Percentiles rank a stretch among this genome's conserved stretches.
Conservation (phyloP, 2,113 vertebrate species). For the Pseudorectes ferrugineus region DNA sequence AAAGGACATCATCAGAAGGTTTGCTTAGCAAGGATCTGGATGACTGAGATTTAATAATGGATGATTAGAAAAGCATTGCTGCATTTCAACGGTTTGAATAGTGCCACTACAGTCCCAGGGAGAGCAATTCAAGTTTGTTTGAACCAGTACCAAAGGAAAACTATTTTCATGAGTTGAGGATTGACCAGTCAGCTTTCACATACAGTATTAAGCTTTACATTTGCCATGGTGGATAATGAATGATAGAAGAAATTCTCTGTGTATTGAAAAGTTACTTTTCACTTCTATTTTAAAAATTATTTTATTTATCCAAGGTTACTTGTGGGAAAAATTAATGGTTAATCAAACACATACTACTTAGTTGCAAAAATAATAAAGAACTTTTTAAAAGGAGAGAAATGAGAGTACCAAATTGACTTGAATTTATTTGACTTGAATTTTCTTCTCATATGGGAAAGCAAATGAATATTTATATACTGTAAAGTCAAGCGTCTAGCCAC, state of each 20-base stretch:
- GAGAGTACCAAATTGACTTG: background rate
- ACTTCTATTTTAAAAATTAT: background rate
- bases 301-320: background rate
- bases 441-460: background rate
- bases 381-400: background rate
- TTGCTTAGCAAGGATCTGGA: background rate
- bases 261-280: background rate
- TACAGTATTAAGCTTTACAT: background rate
- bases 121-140: background rate
- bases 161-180: background rate
- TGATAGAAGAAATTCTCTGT: background rate
- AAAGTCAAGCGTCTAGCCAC: constrained; percentile 30
- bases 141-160: background rate
- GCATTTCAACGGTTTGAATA: background rate
- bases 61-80: background rate
- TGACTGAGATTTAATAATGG: background rate
- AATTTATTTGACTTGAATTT: constrained; percentile 57
- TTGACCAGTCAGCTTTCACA: background rate
- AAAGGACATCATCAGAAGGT: background rate
- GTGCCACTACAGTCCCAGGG: background rate
- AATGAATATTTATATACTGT: constrained; percentile 27
- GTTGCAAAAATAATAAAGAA: background rate
- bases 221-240: background rate
- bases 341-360: background rate
- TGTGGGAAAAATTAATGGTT: background rate